A percentile compares a stretch with the other conserved stretches of the same genome.
These are phyloP conservation scores for Eucriotettix oculatus DNA, from an alignment of 2,888 invertebrate genomes.

Conservation along the genomic window DNA sequence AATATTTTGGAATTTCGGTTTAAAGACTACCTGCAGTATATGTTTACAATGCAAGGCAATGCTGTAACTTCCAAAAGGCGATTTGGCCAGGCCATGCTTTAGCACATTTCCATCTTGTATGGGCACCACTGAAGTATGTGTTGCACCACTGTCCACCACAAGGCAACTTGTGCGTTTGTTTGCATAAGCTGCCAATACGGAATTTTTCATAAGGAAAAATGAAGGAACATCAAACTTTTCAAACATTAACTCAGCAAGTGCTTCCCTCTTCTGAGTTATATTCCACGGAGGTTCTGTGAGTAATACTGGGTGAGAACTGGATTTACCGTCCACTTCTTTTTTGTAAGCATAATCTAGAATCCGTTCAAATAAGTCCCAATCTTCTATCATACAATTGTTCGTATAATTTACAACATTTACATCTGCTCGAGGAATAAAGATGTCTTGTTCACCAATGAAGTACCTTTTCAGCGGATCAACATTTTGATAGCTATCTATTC, in stretches of 20 bases:
- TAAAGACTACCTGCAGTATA: conserved; percentile 33
- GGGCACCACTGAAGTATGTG: conserved; percentile 95
- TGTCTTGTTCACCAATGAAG: conserved; percentile 84
- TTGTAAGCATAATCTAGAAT: conserved; percentile 88
- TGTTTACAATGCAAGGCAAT: conserved; percentile 60
- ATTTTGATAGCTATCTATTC: too few species aligned
- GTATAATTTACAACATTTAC: conserved; percentile 86
- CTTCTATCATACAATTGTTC: conserved; percentile 97
- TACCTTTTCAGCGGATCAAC: conserved; percentile 32
- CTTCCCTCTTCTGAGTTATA: conserved; percentile 77
- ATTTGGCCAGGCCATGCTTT: conserved; percentile 86
- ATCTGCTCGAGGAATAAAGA: conserved; percentile 75
- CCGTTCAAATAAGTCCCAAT: conserved; percentile 98
- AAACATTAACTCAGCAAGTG: conserved; percentile 90
- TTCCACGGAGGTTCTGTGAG: conserved; percentile 99
- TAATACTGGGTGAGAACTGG: conserved; percentile 88
- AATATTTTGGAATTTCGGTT: not conserved
- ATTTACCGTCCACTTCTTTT: conserved; percentile 84
- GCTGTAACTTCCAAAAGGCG: conserved; percentile 92
- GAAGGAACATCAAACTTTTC: conserved; percentile 98
- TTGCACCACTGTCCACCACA: conserved; percentile 92
- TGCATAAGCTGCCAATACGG: conserved; percentile 93
- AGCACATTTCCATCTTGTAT: conserved; percentile 94
- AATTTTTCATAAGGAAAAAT: conserved; percentile 94
- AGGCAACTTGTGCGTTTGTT: conserved; percentile 66